phyloP scores from a whole-genome alignment of 1,140 invertebrate genomes.

The Pararge aegeria region DNA sequence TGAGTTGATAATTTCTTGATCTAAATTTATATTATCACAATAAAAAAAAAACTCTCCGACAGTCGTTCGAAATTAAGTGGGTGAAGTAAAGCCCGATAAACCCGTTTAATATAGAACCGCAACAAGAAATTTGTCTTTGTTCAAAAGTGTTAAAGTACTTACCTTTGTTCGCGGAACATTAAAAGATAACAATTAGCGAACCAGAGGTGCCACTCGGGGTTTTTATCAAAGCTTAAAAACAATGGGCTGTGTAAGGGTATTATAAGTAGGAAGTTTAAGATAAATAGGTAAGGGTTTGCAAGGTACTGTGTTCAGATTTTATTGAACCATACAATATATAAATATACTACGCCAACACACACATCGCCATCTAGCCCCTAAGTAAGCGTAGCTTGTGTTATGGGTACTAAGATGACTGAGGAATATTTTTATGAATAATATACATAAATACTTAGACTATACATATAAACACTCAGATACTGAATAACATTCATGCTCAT shows the following conservation, averaged over 20 bases:
- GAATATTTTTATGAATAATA: too few relatives aligned
- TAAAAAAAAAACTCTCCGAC: background rate
- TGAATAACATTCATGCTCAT: too few relatives aligned
- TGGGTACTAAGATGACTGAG: too few relatives aligned
- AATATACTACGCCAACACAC: too few relatives aligned
- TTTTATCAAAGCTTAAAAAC: conserved; percentile 4
- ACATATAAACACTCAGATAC: too few relatives aligned
- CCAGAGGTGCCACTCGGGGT: conserved; percentile 5
- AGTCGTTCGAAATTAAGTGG: background rate
- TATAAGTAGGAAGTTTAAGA: conserved; percentile 1
- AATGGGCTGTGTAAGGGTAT: conserved; percentile 1
- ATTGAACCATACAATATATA: too few relatives aligned
- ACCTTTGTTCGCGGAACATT: conserved; percentile 3
- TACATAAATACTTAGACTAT: too few relatives aligned
- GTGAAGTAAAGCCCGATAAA: background rate
- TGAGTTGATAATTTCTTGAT: too few relatives aligned
- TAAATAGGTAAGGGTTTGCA: background rate
- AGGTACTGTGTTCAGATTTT: background rate
- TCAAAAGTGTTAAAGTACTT: conserved; percentile 7
- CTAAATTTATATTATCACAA: background rate
- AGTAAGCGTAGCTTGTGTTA: too few relatives aligned
- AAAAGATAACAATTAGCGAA: conserved; percentile 11
- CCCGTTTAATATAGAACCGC: conserved; percentile 9
- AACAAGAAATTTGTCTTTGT: conserved; percentile 10
- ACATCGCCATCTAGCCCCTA: too few relatives aligned